These are phyloP conservation scores for Stramonita haemastoma DNA, from an alignment of 2,888 invertebrate species.

Conservation along the genomic window DNA sequence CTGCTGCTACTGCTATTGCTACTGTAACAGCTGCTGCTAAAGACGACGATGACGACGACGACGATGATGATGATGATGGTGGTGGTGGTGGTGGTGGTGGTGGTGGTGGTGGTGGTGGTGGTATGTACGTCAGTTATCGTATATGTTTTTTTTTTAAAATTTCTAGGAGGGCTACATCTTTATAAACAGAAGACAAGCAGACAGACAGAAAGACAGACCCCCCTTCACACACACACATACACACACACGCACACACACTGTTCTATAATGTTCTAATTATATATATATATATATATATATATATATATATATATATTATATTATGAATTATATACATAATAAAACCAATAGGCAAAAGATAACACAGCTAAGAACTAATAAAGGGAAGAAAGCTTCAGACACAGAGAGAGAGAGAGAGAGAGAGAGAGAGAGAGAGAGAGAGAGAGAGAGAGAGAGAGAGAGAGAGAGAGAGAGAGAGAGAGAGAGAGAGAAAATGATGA, in stretches of 20 bases:
- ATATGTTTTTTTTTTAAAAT: too few relatives aligned
- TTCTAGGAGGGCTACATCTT: background rate
- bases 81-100: too few relatives aligned
- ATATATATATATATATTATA: background rate
- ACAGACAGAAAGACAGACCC: background rate
- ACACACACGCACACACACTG: background rate
- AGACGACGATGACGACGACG: too few relatives aligned
- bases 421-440: background rate
- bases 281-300: slow-evolving; percentile 19
- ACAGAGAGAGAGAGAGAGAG: background rate
- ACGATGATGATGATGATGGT: too few relatives aligned
- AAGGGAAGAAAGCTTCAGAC: background rate
- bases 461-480: slow-evolving; percentile 22
- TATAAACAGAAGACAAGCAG: background rate
- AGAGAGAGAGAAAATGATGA: background rate
- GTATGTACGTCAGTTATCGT: too few relatives aligned
- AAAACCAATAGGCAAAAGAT: too few relatives aligned
- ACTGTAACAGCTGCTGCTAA: too few relatives aligned
- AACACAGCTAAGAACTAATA: background rate
- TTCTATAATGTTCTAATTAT: background rate
- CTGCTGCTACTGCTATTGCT: too few relatives aligned
- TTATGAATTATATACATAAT: too few relatives aligned
- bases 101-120: too few relatives aligned
- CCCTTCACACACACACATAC: background rate
- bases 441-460: background rate